Evolutionary conservation across 2,797 vertebrate genomes (phyloP), one percentile per base, ranked within the genome.

Genomic region (Siniperca undulata): DNA sequence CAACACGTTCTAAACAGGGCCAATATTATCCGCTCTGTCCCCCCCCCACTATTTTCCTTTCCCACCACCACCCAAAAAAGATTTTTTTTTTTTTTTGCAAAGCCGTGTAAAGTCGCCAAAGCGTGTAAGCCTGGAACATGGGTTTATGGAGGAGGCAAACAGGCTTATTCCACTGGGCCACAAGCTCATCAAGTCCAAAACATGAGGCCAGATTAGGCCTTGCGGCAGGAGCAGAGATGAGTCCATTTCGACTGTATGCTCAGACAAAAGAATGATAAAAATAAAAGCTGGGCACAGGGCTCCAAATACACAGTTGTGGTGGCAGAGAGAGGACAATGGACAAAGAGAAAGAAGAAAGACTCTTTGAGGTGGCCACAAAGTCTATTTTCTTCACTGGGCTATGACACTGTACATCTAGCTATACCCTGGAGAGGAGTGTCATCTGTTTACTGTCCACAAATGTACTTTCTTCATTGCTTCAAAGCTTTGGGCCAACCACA

Each of bases 121-220:
- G 91, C 84, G 64, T 72, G 83, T 93, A 92, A 92, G 90, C 88
- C 86, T 80, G 90, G 79, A 91, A 91, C 93, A 92, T 76, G 80
- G 88, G 87, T 86, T 93, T 93, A 93, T 82, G 74, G 79, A 84
- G 82, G 88, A 90, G 88, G 93, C 91, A 92, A 92, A 94, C 90
- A 88, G 92, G 92, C 91, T 94, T 93, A 93, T 92, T 93, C 88
- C 88, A 74, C 79, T 84, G 82, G 91, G 89, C 92, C 91, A 89
- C 82, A 2, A 84, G 86, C 92, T 92, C 93, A 92, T 93, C 85
- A 86, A 90, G 90, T 81, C 90, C 88, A 91, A 87, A 94, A 94
- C 92, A 95, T 72, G 87, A 85, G 82, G 91, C 91, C 86, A 90
- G 94, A 95, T 94, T 94, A 93, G 88, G 85, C 74, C 77, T 82